phyloP scores from a whole-genome alignment of 2,888 invertebrate species.

The Hydropsyche betteni region DNA sequence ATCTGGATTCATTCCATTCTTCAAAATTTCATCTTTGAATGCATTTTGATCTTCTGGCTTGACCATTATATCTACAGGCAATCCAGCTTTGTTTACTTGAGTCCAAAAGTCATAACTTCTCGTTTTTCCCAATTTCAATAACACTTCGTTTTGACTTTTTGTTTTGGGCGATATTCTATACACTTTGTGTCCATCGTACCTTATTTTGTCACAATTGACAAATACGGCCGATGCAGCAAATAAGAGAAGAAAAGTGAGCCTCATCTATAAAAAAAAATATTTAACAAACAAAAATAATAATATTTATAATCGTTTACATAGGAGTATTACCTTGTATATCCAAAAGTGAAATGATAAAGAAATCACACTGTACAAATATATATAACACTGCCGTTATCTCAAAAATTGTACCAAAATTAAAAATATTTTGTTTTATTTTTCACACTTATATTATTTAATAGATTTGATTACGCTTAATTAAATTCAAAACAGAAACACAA shows the following conservation, averaged over 20 bases:
- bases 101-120: constrained; percentile 63
- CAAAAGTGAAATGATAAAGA: no score
- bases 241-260: not conserved
- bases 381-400: no score
- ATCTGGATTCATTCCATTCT: constrained; percentile 58
- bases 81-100: constrained; percentile 59
- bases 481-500: no score
- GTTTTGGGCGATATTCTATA: constrained; percentile 66
- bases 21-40: constrained; percentile 59
- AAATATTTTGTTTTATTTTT: no score
- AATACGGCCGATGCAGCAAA: not conserved
- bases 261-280: constrained; percentile 7
- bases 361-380: no score
- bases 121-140: constrained; percentile 61
- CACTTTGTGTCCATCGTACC: constrained; percentile 65
- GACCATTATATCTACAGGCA: constrained; percentile 64
- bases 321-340: no score
- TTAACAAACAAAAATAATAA: no score
- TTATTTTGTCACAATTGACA: constrained; percentile 16
- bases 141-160: constrained; percentile 62
- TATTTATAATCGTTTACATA: no score
- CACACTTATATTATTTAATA: no score
- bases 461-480: no score
- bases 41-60: constrained; percentile 60
- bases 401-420: no score